Base-by-base conservation (phyloP, 2,113 vertebrate genomes). In the Lanius collurio region DNA sequence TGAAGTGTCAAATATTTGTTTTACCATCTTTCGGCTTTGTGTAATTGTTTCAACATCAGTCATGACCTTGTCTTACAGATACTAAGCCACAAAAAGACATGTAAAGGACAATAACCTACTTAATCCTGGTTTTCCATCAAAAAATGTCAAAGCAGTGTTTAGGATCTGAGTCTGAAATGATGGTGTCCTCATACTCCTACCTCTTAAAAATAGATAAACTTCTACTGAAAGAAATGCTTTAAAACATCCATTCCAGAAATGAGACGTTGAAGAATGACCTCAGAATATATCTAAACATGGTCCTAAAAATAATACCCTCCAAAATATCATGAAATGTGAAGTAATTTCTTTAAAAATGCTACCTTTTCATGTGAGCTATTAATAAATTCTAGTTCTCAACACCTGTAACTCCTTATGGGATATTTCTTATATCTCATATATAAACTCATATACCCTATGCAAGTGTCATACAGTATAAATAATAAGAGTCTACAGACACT, bases 1-100 rank as follows among this genome's bases (percentile, higher is more conserved):
- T 44, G 59, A 93, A 83, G 33, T 46, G 37, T 78, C 73, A 93
- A 87, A 87, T 93, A 96, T 86, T 94, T 95, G 73, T 84, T 89
- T 65, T 79, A 90, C 15, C 23, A 31, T 85, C 78, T 91, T 85
- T 49, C 14, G 28, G 49, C 27, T n/a, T 73, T 76, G 37, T 85
- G 37, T 56, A 83, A 87, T 69, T 93, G 67, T 90, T 87, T 87
- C 74, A 95, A 60, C 27, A 67, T 59, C 64, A 85, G 50, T 44
- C 56, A 42, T 76, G 74, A 76, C 63, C 62, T 91, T 85, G n/a
- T 76, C 62, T 92, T 82, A 49, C 46, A 82, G 39, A 14, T 41
- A 39, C 44, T 76, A 90, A 83, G 80, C 22, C 47, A 67, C n/a
- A 87, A 5, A 44, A 85, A 85, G 65, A 60, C 49, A 47, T 15